phyloP scores from a whole-genome alignment of 2,797 vertebrate genomes.

The Melanotaenia trifasciata region DNA sequence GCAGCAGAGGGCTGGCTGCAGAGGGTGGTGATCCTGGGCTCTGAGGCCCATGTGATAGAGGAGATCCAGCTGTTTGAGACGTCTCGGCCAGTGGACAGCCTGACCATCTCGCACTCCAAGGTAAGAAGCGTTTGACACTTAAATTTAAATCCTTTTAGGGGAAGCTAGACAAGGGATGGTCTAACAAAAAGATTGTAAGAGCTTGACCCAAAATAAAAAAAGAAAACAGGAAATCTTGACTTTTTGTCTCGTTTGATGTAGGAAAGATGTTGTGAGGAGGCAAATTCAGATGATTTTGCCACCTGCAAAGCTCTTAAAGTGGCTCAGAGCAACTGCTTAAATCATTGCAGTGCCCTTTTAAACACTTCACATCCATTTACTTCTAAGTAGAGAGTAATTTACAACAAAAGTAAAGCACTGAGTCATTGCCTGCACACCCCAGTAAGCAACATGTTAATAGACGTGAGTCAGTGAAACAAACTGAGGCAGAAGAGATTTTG shows the following conservation, averaged over 20 bases:
- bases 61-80: conserved; percentile 95
- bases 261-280: not conserved
- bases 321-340: not conserved
- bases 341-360: not conserved
- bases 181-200: not conserved
- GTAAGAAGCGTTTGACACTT: conserved; percentile 67
- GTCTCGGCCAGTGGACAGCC: conserved; percentile 89
- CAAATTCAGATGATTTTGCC: not conserved
- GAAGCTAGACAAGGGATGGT: not conserved
- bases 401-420: not conserved
- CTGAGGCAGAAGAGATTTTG: not conserved
- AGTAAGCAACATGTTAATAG: conserved; percentile 4
- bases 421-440: not conserved
- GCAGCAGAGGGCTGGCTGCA: conserved; percentile 93
- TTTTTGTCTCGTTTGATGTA: not conserved
- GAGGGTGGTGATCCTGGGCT: conserved; percentile 88
- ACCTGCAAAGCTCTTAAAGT: not conserved
- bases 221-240: not conserved
- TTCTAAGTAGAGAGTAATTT: not conserved
- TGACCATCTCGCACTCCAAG: conserved; percentile 90
- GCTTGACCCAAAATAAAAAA: not conserved
- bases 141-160: not conserved
- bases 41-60: conserved; percentile 90
- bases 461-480: conserved; percentile 5
- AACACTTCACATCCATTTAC: conserved; percentile 12